Evolutionary conservation across 2,888 invertebrate genomes (phyloP), one percentile per base, ranked within the genome.

Genomic region (Plebejus argus): DNA sequence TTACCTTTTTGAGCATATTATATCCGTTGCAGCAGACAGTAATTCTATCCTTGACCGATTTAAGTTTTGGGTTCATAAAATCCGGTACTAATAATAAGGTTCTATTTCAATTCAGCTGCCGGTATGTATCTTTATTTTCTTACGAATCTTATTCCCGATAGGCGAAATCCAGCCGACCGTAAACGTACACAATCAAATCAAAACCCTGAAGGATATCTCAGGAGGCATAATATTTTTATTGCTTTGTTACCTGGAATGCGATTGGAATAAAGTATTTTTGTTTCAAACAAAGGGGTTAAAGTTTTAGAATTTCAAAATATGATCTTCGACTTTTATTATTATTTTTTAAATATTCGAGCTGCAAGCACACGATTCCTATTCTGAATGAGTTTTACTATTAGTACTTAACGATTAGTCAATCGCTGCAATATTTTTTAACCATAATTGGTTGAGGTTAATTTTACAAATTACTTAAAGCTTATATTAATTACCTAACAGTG

Each of bases 71-170:
- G 66, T 66, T 66, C 28, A 66, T 66, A 66, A 66, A 66, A 66
- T 66, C 15, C 66, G 15, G 33, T 15, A 66, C 66, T 33, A 66
- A 66, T 66, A 66, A 66, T 5, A 28, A 28, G 15, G 66, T 66
- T 66, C 15, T 66, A 66, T 66, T 66, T 66, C 66, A 66, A 33
- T 66, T 66, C 33, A 33, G 33, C 12, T 6, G 28, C 20, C 45
- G 70, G 33, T n/a, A n/a, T 28, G 18, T 33, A n/a, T 70, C 35
- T 35, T 70, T 71, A 71, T 71, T 71, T 71, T 45, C 72, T 66
- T 66, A 45, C 72, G 39, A 72, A 72, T 72, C 72, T 72, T 49
- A 72, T 72, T 72, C 72, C 72, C 72, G 23, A 20, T 45, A 45
- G 72, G 45, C 72, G 20, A 72, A 66, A 66, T 33, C 66, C 66